Evolutionary conservation across 1,140 invertebrate genomes (phyloP).

Genomic region (Coenobita brevimanus): DNA sequence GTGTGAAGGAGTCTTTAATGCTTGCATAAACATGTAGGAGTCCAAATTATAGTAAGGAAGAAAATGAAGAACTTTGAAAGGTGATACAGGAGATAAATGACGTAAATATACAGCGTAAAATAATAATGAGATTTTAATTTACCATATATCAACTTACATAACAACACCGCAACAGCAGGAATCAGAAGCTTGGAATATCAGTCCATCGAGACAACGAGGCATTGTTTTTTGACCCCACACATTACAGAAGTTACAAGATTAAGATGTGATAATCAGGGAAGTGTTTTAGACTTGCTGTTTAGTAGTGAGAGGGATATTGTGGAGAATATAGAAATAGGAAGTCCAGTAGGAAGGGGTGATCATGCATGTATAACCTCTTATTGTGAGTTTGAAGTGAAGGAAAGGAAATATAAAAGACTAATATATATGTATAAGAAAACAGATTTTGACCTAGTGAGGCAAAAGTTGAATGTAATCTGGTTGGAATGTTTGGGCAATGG

Average conservation of each 20-base stretch:
- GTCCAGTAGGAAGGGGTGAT: neutral
- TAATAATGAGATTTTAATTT: too few relatives aligned
- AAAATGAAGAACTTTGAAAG: too few relatives aligned
- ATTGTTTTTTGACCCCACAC: neutral
- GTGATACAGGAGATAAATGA: conserved; percentile 11
- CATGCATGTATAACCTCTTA: too few relatives aligned
- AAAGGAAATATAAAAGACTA: too few relatives aligned
- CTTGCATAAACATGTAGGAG: neutral
- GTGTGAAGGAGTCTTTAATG: neutral
- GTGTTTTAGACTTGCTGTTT: conserved; percentile 10
- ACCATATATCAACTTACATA: neutral
- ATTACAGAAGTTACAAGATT: conserved; percentile 10
- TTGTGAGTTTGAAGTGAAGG: too few relatives aligned
- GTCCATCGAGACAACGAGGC: neutral
- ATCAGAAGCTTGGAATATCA: conserved; percentile 2
- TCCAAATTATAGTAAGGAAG: neutral
- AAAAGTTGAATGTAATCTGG: too few relatives aligned
- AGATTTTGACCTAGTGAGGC: neutral
- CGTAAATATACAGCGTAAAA: neutral
- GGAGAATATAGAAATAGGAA: conserved; percentile 5
- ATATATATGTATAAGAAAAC: too few relatives aligned
- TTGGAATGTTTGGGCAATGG: too few relatives aligned
- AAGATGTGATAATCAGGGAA: neutral
- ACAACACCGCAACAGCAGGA: conserved; percentile 2
- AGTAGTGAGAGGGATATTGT: conserved; percentile 10